These are phyloP conservation scores for Platorchestia sp. DNA, from an alignment of 1,140 invertebrate species.

Conservation along the genomic window DNA sequence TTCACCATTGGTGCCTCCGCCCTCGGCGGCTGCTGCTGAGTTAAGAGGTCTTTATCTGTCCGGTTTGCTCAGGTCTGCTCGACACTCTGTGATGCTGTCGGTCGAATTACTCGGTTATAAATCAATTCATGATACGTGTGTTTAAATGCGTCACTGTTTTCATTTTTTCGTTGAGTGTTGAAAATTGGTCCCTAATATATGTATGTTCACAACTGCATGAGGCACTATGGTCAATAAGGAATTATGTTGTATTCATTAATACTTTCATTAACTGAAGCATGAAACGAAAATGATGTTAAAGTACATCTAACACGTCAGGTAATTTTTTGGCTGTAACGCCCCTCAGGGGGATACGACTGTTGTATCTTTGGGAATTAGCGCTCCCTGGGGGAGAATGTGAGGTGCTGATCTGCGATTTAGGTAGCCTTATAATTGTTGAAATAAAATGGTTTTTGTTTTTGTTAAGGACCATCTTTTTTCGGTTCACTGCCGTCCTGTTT, in stretches of 20 bases:
- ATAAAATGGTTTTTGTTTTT: too few species aligned
- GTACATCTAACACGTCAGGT: too few species aligned
- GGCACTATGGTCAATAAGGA: background rate
- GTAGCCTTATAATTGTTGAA: background rate
- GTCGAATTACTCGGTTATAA: background rate
- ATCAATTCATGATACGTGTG: background rate
- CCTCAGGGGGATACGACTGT: too few species aligned
- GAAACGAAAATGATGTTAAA: background rate
- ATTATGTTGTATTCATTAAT: background rate
- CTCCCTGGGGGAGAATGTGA: too few species aligned
- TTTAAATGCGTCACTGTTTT: background rate
- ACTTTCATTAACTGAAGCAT: background rate
- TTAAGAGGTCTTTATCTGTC: background rate
- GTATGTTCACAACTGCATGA: too few species aligned
- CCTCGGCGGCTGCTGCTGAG: background rate
- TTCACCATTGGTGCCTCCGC: background rate
- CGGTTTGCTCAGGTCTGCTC: background rate
- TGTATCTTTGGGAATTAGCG: too few species aligned
- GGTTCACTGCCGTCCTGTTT: too few species aligned
- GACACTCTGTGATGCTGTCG: background rate
- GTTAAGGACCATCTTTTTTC: too few species aligned
- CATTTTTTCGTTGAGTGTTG: background rate
- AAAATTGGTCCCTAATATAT: too few species aligned
- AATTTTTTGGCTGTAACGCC: too few species aligned
- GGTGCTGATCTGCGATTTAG: too few species aligned